Percentiles rank a stretch among this genome's conserved stretches.
Evolutionary conservation across 2,888 invertebrate genomes (phyloP).

Genomic region (Apoda limacodes): DNA sequence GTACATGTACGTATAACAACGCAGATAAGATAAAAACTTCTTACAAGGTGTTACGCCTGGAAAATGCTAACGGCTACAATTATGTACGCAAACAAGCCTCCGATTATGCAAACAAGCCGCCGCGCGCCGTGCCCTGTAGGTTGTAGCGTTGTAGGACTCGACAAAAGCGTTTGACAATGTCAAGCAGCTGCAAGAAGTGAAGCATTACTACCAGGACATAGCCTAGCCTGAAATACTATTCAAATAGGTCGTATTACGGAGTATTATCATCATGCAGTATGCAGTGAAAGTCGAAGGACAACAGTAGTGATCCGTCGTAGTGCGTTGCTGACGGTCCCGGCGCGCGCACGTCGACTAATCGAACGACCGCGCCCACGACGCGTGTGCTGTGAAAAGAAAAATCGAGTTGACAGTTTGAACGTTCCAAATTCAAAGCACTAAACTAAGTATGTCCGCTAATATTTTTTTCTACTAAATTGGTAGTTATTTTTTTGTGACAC

Average conservation of each 20-base stretch:
- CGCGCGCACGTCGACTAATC: constrained; percentile 23
- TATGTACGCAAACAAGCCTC: constrained; percentile 15
- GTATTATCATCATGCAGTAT: constrained; percentile 31
- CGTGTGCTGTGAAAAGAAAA: constrained; percentile 12
- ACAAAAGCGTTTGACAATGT: constrained; percentile 21
- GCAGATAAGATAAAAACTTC: background rate
- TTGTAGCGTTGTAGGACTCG: constrained; percentile 12
- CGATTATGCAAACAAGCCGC: constrained; percentile 28
- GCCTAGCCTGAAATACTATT: background rate
- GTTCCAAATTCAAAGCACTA: constrained; percentile 27
- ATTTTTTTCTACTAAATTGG: constrained; percentile 24
- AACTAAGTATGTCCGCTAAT: constrained; percentile 58
- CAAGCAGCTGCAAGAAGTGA: too few species aligned
- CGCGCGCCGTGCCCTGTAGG: constrained; percentile 11
- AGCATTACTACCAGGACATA: background rate
- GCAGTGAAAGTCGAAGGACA: constrained; percentile 63
- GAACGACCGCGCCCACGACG: constrained; percentile 19
- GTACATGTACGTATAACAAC: background rate
- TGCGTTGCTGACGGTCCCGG: constrained; percentile 30
- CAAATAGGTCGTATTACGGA: constrained; percentile 13
- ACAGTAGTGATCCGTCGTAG: constrained; percentile 30
- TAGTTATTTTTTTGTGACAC: constrained; percentile 21
- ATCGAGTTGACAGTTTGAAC: constrained; percentile 5
- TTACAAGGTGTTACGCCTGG: constrained; percentile 14
- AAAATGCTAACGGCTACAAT: constrained; percentile 31